Evolutionary conservation across 1,140 invertebrate species (phyloP), one percentile per base, ranked within the genome.

Genomic region (Acromyrmex echinatior): DNA sequence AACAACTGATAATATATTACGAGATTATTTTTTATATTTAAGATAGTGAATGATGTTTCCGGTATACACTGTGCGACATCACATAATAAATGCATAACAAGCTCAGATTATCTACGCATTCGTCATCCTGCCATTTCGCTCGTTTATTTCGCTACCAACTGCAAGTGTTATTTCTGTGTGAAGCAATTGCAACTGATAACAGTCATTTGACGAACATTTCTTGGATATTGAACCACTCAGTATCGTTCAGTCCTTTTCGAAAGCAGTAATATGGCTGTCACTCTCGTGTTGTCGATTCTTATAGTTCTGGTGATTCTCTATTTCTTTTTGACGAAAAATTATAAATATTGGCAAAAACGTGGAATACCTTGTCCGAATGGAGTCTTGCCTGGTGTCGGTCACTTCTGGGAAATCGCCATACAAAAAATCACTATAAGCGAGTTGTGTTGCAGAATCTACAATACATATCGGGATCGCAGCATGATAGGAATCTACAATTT

Each of bases 291-390:
- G 0, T 31, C 28, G 14, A 62, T 21, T 3, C 2, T 82, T 18
- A n/a, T n/a, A 3, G 6, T 3, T n/a, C 25, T 82, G 10, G 4
- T 60, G 6, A 25, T 12, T 49, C 16, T 73, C 6, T 82, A 82
- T 35, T 2, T 82, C 21, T 82, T 16, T 3, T 87, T 12, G 68
- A 74, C 80, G 2, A 82, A 9, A 31, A 82, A 82, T 21, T 49
- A 9, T 18, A 82, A 73, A 5, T 96, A 96, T 80, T 96, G 96
- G 96, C 74, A 92, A 49, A 90, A 94, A 5, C 91, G 90, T 85
- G 93, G 94, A 14, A 92, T 96, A 2, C 93, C 94, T 66, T 93
- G 93, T 56, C 73, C 94, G 3, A 89, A 91, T 7, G 86, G 86
- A 63, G 70, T 82, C 7, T 3, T 91, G 10, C 92, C 92, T 0